Evolutionary conservation across 2,113 vertebrate species (phyloP).

Genomic region (Peromyscus maniculatus): DNA sequence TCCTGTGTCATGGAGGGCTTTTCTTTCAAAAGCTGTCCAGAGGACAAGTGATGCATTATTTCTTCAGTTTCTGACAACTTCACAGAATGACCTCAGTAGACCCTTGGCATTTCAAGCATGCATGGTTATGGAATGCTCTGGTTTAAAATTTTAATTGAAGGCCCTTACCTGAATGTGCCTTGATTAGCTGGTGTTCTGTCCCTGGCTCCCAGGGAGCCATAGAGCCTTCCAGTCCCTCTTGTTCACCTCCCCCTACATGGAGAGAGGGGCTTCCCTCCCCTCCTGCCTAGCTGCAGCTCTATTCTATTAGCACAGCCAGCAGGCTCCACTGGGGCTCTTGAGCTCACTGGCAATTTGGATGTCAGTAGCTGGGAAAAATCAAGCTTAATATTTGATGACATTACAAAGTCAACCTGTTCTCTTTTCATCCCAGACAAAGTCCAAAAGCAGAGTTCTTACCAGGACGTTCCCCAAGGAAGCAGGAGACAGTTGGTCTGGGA

Average conservation of each 20-base stretch:
- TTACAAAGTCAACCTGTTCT: conserved; percentile 80
- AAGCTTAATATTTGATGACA: conserved; percentile 77
- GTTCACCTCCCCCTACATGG: conserved; percentile 28
- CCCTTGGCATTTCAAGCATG: not conserved
- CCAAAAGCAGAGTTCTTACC: conserved; percentile 67
- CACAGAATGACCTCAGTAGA: conserved; percentile 11
- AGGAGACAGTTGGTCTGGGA: conserved; percentile 59
- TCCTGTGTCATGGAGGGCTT: conserved; percentile 9
- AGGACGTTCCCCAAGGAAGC: conserved; percentile 40
- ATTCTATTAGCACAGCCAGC: conserved; percentile 68
- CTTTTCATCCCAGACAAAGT: conserved; percentile 68
- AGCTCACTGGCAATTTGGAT: conserved; percentile 69
- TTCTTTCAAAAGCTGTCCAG: conserved; percentile 38
- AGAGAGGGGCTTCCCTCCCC: not conserved
- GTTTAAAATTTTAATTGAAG: conserved; percentile 62
- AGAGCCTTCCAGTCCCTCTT: not conserved
- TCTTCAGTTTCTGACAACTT: conserved; percentile 66
- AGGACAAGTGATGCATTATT: conserved; percentile 36
- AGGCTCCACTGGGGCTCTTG: conserved; percentile 49
- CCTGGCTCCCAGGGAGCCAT: conserved; percentile 5
- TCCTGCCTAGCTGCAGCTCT: conserved; percentile 20
- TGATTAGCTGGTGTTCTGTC: conserved; percentile 17
- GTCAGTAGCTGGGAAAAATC: conserved; percentile 79
- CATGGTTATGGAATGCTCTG: not conserved
- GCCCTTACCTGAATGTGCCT: conserved; percentile 19